phyloP scores from a whole-genome alignment of 2,888 invertebrate genomes.

The Andrena marginata region DNA sequence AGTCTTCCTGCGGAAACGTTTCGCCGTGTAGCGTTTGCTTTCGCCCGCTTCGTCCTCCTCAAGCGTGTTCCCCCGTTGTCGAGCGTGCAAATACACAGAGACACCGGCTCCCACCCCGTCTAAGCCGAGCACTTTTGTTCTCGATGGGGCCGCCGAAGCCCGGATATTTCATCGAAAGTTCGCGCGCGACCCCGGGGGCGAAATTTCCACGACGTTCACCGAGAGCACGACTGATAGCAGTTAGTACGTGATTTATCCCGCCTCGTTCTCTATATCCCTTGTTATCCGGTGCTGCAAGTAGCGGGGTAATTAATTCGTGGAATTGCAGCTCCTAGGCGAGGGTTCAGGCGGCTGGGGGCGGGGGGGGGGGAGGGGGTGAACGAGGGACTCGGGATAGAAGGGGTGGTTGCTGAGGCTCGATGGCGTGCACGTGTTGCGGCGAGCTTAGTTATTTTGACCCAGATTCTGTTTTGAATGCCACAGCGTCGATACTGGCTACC shows the following conservation, averaged over 20 bases:
- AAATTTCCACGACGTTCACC: conserved; percentile 53
- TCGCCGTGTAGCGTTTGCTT: conserved; percentile 29
- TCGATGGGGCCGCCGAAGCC: conserved; percentile 21
- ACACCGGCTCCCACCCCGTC: background rate
- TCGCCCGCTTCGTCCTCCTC: conserved; percentile 2
- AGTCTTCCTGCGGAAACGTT: conserved; percentile 14
- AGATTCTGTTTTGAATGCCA: conserved; percentile 56
- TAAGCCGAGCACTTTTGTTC: conserved; percentile 27
- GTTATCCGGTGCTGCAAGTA: conserved; percentile 52
- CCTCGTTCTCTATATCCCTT: conserved; percentile 54
- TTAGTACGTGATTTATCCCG: conserved; percentile 57
- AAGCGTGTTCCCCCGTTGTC: conserved; percentile 7
- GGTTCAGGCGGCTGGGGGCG: conserved; percentile 2
- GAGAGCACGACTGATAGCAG: conserved; percentile 50
- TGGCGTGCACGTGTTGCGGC: conserved; percentile 55
- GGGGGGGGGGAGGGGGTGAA: background rate
- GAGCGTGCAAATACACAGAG: conserved; percentile 35
- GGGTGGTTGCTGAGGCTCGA: background rate
- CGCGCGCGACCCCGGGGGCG: background rate
- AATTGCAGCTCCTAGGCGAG: conserved; percentile 52
- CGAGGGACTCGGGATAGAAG: too few species aligned
- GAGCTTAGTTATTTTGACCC: conserved; percentile 59
- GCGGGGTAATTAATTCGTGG: conserved; percentile 62
- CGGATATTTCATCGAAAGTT: conserved; percentile 54
- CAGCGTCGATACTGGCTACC: conserved; percentile 29